Evolutionary conservation across 2,797 vertebrate genomes (phyloP), one percentile per base, ranked within the genome.

Genomic region (Epinephelus coioides): DNA sequence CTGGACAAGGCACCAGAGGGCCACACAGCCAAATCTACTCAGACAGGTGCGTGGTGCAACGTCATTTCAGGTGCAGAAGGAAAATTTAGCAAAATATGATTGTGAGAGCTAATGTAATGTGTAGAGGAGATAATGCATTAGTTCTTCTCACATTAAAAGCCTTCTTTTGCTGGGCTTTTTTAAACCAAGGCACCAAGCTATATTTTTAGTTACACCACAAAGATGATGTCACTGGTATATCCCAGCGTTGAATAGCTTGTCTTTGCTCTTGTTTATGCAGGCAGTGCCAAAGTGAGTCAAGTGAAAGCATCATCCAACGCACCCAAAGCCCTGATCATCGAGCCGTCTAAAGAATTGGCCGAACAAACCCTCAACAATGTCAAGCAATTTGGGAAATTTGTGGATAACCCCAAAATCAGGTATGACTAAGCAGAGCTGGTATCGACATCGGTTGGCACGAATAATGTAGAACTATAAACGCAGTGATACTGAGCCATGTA

Each of bases 361-460:
- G 98, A 99, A 74, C 98, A 99, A 87, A 99, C 98, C 4, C 93
- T 99, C 73, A 99, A 98, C 92, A 97, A 97, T 0, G 95, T 99
- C 72, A 98, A 96, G 76, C 97, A 98, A 62, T 99, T 97, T 86
- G 98, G 96, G 92, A 99, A 97, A 96, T 95, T 97, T 0, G 94
- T 99, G 1, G 96, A 97, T 15, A 97, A 97, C 77, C 98, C 98
- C 51, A 98, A 98, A 86, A 93, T 99, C 84, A 97, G 97, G 98
- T 99, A 93, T 74, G 34, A 64, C 38, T 38, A 0, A 0, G 15
- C n/a, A 43, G 40, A 21, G 21, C 9, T 69, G 40, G 0, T 27
- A 1, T 10, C 0, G 0, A 71, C 12, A 53, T 14, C 7, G 14
- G 6, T 38, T 6, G 10, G 25, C 15, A 15, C 14, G 30, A 15